phyloP scores from a whole-genome alignment of 2,113 vertebrate genomes.

The Protobothrops flavoviridis region DNA sequence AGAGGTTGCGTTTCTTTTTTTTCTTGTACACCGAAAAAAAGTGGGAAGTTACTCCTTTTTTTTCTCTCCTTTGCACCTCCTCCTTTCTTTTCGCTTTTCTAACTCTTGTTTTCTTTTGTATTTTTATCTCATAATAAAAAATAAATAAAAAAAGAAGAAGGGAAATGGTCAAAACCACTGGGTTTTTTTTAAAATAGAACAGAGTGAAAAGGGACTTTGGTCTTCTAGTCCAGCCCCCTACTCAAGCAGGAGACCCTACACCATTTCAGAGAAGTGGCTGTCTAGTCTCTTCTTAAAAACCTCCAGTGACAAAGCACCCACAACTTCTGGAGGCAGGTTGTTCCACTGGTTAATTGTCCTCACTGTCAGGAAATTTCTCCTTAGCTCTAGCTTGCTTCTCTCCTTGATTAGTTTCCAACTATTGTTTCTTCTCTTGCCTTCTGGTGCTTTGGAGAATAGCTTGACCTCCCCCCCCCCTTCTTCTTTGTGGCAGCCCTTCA shows the following conservation, averaged over 20 bases:
- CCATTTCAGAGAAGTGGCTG: not conserved
- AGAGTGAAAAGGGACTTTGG: too few relatives aligned
- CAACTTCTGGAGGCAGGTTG: rapidly evolving
- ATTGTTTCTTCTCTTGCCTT: not conserved
- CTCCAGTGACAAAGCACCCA: not conserved
- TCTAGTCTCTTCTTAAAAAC: too few relatives aligned
- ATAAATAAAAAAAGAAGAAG: too few relatives aligned
- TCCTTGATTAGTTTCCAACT: not conserved
- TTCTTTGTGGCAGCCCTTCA: not conserved
- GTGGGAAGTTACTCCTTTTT: too few relatives aligned
- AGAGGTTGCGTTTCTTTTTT: too few relatives aligned
- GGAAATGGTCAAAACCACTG: too few relatives aligned
- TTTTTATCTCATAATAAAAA: too few relatives aligned
- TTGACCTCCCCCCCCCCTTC: not conserved
- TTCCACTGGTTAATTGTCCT: not conserved
- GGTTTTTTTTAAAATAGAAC: not conserved
- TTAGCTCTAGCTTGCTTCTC: not conserved
- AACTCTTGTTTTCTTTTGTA: too few relatives aligned
- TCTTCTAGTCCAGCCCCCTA: too few relatives aligned
- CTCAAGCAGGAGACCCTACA: not conserved
- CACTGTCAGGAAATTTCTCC: not conserved
- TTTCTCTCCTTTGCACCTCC: too few relatives aligned
- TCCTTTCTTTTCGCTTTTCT: too few relatives aligned
- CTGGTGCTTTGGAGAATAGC: not conserved
- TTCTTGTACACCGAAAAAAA: too few relatives aligned